Conservation (phyloP, 92 coral and sea anemone genomes). For the Nematostella vectensis region DNA sequence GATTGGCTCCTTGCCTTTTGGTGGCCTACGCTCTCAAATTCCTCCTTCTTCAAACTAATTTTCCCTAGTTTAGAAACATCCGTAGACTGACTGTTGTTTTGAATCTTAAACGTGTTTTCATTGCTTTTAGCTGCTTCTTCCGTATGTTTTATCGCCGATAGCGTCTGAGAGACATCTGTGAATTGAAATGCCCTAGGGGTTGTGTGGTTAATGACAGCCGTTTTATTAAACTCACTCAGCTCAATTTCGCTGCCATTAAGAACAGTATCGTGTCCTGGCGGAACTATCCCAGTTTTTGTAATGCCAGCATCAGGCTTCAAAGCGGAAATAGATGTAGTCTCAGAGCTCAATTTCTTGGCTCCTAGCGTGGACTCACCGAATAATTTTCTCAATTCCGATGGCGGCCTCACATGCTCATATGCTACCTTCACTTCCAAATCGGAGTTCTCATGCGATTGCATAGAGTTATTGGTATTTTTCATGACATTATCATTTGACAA, state of each 20-base stretch:
- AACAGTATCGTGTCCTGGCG: background rate
- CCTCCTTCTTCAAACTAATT: background rate
- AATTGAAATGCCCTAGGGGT: background rate
- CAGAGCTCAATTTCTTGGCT: background rate
- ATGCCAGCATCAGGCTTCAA: background rate
- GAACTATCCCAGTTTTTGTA: background rate
- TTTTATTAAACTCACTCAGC: background rate
- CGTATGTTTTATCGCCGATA: background rate
- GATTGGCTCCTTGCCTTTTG: background rate
- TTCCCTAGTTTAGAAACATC: background rate
- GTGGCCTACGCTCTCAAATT: background rate
- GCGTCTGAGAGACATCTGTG: background rate
- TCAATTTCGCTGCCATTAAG: background rate
- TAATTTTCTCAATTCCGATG: constrained; percentile 52
- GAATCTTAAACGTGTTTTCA: background rate
- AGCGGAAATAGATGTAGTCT: background rate
- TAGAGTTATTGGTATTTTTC: background rate
- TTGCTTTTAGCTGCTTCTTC: background rate
- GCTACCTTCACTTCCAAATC: constrained; percentile 18
- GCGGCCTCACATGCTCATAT: constrained; percentile 47
- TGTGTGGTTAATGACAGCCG: background rate
- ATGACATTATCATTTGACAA: background rate
- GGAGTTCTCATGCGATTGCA: background rate
- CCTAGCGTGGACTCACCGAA: constrained; percentile 9
- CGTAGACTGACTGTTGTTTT: background rate